Percentiles rank a stretch among this genome's conserved stretches.
phyloP scores from a whole-genome alignment of 1,140 invertebrate species.

The Hypothenemus hampei region DNA sequence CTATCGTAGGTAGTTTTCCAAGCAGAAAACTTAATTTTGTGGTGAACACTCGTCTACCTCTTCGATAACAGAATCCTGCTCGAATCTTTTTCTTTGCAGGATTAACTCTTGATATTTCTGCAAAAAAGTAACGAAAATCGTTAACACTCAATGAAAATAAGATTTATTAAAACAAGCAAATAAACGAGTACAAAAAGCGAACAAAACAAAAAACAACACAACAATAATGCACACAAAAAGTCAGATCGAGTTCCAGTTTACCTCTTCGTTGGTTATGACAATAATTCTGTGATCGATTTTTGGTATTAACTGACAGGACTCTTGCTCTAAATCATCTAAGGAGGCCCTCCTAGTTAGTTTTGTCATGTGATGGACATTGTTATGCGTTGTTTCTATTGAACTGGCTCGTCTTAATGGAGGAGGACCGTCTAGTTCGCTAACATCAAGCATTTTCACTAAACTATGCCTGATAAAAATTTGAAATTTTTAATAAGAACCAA shows the following conservation, averaged over 20 bases:
- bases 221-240: no score
- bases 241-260: constrained; percentile 35
- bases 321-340: constrained; percentile 70
- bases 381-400: constrained; percentile 33
- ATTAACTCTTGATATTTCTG: constrained; percentile 54
- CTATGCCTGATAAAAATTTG: constrained; percentile 55
- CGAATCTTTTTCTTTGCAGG: constrained; percentile 51
- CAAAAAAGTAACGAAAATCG: constrained; percentile 33
- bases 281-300: constrained; percentile 71
- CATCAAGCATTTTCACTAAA: constrained; percentile 69
- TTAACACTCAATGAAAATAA: not conserved
- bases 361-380: constrained; percentile 34
- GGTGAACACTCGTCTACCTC: constrained; percentile 57
- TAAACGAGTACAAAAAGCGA: not conserved
- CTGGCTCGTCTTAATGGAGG: constrained; percentile 55
- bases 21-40: constrained; percentile 40
- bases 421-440: constrained; percentile 61
- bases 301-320: constrained; percentile 69
- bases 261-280: constrained; percentile 63
- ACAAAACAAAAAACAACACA: constrained; percentile 12
- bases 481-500: not conserved
- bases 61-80: constrained; percentile 56
- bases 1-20: not conserved
- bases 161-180: constrained; percentile 10
- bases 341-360: constrained; percentile 64